Evolutionary conservation across 2,113 vertebrate genomes (phyloP).

Genomic region (Phoenicopterus ruber): DNA sequence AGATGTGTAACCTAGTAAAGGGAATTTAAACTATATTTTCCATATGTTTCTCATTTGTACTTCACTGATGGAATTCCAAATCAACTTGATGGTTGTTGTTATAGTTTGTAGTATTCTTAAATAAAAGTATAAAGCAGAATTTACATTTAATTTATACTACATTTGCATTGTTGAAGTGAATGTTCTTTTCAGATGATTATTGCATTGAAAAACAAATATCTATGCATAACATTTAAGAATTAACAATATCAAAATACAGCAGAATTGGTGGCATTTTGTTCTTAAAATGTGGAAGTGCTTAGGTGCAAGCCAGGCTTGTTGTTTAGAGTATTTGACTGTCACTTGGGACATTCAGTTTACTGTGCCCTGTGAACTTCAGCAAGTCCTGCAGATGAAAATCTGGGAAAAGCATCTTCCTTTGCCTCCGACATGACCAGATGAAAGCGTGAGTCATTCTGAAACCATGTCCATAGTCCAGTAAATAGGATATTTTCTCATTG

Average conservation of each 20-base stretch:
- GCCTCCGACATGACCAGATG: background rate
- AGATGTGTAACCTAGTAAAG: background rate
- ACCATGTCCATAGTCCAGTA: background rate
- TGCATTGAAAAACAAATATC: background rate
- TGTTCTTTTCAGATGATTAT: background rate
- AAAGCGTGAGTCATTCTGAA: background rate
- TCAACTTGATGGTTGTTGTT: background rate
- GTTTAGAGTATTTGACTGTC: background rate
- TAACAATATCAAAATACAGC: background rate
- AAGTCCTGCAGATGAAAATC: background rate
- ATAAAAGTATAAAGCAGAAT: background rate
- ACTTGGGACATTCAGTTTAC: background rate
- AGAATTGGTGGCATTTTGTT: background rate
- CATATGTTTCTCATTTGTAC: conserved; percentile 13
- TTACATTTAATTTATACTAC: background rate
- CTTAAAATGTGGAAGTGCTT: background rate
- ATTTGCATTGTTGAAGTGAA: background rate
- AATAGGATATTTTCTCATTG: background rate
- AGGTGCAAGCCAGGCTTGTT: background rate
- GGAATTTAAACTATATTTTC: conserved; percentile 5
- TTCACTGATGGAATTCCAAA: conserved; percentile 13
- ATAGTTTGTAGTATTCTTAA: background rate
- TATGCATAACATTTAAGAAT: background rate
- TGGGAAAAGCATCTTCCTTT: background rate
- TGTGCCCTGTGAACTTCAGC: background rate